A percentile compares a stretch with the other conserved stretches of the same genome.
These are phyloP conservation scores for Champsocephalus gunnari DNA, from an alignment of 2,797 vertebrate genomes.

Conservation along the genomic window DNA sequence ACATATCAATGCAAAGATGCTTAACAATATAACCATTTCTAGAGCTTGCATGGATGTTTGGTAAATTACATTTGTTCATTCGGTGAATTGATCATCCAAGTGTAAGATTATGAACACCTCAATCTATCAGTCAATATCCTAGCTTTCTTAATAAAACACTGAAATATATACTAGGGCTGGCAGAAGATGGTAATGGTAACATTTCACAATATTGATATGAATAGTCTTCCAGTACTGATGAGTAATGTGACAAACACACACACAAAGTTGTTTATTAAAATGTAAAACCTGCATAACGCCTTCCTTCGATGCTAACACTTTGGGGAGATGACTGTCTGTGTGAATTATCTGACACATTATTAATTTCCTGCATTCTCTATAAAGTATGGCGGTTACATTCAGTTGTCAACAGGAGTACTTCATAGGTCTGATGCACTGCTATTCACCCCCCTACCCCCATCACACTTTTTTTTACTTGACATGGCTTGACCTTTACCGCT, in stretches of 20 bases:
- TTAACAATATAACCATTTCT: conserved; percentile 5
- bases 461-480: no score
- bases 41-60: background rate
- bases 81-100: conserved; percentile 5
- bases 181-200: background rate
- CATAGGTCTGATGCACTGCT: background rate
- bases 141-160: conserved; percentile 3
- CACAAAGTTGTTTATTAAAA: no score
- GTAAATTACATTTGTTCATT: conserved; percentile 5
- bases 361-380: conserved; percentile 8
- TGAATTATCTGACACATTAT: conserved; percentile 18
- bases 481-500: no score
- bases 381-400: background rate
- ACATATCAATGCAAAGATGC: conserved; percentile 21
- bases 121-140: background rate
- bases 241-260: background rate
- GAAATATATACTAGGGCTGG: background rate
- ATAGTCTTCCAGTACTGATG: background rate
- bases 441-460: no score
- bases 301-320: conserved; percentile 14
- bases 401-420: conserved; percentile 15
- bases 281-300: no score
- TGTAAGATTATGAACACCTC: background rate
- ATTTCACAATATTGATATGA: background rate
- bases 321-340: conserved; percentile 4